These are phyloP conservation scores for Macheiramphus alcinus DNA, from an alignment of 2,113 vertebrate species.

Conservation along the genomic window DNA sequence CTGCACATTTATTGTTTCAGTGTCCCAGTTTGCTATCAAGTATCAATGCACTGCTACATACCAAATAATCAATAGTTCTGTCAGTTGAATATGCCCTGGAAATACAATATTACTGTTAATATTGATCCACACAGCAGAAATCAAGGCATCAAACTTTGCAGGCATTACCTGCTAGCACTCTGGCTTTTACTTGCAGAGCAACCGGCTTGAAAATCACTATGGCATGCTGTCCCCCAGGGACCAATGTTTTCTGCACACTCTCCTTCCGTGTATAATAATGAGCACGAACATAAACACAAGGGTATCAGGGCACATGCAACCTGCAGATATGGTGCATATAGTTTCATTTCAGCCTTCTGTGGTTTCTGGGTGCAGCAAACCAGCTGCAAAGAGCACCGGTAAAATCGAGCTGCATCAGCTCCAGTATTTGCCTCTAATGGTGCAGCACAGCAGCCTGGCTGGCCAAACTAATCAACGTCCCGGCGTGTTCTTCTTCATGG, in stretches of 20 bases:
- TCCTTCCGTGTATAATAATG: accelerated
- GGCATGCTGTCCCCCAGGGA: accelerated
- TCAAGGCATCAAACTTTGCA: constrained; percentile 26
- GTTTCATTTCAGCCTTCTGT: not conserved
- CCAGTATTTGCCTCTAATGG: accelerated
- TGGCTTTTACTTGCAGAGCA: not conserved
- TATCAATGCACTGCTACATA: constrained; percentile 3
- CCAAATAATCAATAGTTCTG: constrained; percentile 54
- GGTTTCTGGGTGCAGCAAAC: not conserved
- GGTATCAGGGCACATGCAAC: accelerated
- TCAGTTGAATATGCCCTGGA: constrained; percentile 27
- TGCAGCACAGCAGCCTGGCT: not conserved
- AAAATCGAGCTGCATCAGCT: not conserved
- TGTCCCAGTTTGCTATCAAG: constrained; percentile 27
- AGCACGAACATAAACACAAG: not conserved
- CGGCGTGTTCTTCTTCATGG: not conserved
- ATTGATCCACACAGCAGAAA: constrained; percentile 46
- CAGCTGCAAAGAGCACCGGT: not conserved
- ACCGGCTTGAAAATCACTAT: not conserved
- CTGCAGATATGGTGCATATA: not conserved
- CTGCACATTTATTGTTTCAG: not conserved
- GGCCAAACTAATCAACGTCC: not conserved
- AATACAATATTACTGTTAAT: constrained; percentile 32
- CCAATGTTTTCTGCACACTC: not conserved
- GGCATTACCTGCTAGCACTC: not conserved